Conservation (phyloP, 2,113 vertebrate genomes). For the Anhinga anhinga region DNA sequence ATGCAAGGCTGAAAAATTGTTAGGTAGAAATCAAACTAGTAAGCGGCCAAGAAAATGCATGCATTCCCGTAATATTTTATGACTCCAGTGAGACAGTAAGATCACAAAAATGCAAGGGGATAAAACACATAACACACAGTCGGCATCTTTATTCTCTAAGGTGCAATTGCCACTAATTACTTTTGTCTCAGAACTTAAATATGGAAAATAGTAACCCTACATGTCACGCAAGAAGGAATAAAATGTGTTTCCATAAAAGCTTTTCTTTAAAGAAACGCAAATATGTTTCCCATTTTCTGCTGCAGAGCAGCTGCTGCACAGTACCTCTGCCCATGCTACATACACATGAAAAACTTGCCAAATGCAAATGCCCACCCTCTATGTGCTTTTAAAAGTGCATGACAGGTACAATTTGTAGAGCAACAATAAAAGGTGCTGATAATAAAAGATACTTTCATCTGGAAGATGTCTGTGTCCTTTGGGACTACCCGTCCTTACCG, state of each 20-base stretch:
- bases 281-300: background rate
- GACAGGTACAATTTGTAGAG: background rate
- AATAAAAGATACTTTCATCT: background rate
- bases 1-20: background rate
- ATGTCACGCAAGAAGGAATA: background rate
- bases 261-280: background rate
- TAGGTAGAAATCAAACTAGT: constrained; percentile 15
- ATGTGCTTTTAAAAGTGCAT: background rate
- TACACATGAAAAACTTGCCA: background rate
- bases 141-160: background rate
- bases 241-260: background rate
- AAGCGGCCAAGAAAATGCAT: background rate
- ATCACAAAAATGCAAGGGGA: background rate
- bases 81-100: background rate
- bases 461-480: background rate
- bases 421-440: background rate
- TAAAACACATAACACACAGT: background rate
- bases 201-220: background rate
- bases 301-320: background rate
- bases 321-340: background rate
- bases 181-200: background rate
- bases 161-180: background rate
- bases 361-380: background rate
- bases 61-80: background rate
- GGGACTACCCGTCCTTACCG: background rate